Evolutionary conservation across 2,113 vertebrate genomes (phyloP).

Genomic region (Ursus arctos): DNA sequence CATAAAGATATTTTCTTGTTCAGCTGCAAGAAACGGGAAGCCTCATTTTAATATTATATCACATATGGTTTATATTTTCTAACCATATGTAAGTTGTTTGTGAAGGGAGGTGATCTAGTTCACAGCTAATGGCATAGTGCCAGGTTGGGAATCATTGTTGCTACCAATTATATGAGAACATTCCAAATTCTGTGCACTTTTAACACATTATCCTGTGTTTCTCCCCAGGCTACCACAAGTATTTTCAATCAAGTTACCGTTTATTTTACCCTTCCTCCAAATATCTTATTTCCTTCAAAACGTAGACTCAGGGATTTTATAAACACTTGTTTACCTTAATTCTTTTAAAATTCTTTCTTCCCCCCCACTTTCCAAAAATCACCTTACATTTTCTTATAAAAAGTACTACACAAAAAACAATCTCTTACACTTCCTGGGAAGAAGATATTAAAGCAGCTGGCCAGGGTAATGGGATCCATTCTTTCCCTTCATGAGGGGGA

Average conservation of each 20-base stretch:
- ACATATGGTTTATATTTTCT: conserved; percentile 18
- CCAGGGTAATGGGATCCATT: background rate
- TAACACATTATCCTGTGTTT: background rate
- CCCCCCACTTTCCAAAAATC: background rate
- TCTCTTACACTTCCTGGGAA: background rate
- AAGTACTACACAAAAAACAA: background rate
- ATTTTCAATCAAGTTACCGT: background rate
- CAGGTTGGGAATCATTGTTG: background rate
- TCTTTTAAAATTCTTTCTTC: background rate
- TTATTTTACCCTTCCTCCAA: conserved; percentile 19
- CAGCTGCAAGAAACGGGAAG: background rate
- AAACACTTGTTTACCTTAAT: background rate
- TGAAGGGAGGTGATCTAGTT: background rate
- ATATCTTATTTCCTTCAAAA: background rate
- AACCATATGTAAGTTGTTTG: background rate
- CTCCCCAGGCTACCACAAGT: background rate
- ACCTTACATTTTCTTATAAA: background rate
- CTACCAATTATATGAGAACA: background rate
- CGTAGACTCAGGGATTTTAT: background rate
- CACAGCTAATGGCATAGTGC: background rate
- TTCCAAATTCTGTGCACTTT: background rate
- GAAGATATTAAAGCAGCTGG: background rate
- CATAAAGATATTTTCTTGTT: background rate
- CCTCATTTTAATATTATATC: background rate
- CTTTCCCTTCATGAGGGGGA: background rate